These are phyloP conservation scores for Oscarella lobularis DNA, from an alignment of 37 sponge, comb jelly and placozoan species.

Conservation along the genomic window DNA sequence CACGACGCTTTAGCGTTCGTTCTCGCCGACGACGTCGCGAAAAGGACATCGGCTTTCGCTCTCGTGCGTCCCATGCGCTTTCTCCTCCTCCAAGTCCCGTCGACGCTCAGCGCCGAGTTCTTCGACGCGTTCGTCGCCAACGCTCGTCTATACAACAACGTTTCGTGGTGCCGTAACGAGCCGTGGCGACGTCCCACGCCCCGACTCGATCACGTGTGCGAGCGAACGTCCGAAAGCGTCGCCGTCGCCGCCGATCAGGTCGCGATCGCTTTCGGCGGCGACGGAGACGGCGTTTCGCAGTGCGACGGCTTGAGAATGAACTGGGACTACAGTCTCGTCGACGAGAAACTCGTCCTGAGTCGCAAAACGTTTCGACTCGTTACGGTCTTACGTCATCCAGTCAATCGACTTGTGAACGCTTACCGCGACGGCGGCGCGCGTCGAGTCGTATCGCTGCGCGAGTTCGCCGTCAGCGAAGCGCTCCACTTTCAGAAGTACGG, in stretches of 20 bases:
- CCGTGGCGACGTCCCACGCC: background rate
- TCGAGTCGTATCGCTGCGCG: background rate
- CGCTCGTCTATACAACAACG: background rate
- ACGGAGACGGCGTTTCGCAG: too few species aligned
- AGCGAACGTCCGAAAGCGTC: background rate
- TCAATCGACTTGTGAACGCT: background rate
- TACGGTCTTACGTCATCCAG: background rate
- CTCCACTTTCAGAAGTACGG: background rate
- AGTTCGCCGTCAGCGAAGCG: background rate
- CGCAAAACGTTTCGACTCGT: background rate
- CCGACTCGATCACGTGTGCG: conserved; percentile 2
- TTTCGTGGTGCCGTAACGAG: background rate
- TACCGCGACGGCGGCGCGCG: background rate
- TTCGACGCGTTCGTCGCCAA: background rate
- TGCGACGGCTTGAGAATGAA: background rate
- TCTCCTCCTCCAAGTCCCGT: background rate
- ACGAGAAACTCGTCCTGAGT: background rate
- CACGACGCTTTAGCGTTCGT: too few species aligned
- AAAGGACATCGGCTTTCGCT: too few species aligned
- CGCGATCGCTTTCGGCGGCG: background rate
- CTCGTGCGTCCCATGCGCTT: too few species aligned
- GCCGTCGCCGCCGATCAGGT: background rate
- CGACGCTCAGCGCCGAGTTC: background rate
- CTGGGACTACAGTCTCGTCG: conserved; percentile 1
- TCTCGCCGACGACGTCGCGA: too few species aligned